Conservation (phyloP, 2,888 invertebrate genomes). For the Dichetophora obliterata region DNA sequence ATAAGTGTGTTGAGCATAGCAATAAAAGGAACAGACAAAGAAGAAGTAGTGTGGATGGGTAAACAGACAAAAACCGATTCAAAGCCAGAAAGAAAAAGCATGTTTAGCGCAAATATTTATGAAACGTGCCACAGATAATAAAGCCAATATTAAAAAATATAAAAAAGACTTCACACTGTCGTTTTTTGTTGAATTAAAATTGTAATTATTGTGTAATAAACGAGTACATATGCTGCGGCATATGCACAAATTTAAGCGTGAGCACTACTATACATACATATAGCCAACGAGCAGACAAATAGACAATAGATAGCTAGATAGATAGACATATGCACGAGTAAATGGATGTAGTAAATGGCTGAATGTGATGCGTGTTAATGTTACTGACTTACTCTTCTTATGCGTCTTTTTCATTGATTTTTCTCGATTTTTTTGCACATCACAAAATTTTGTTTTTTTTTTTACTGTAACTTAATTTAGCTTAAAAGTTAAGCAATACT, state of each 20-base stretch:
- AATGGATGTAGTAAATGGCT: background rate
- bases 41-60: background rate
- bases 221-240: background rate
- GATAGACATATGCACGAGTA: conserved; percentile 1
- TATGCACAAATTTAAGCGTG: background rate
- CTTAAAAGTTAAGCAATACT: background rate
- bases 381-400: conserved; percentile 23
- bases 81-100: conserved; percentile 8
- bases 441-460: background rate
- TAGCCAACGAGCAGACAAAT: background rate
- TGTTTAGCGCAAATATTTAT: conserved; percentile 50
- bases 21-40: background rate
- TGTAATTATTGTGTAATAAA: conserved; percentile 16
- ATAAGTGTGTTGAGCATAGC: background rate
- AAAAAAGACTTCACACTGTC: background rate
- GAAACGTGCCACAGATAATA: conserved; percentile 45
- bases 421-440: background rate
- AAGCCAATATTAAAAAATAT: background rate
- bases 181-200: background rate
- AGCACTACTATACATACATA: background rate
- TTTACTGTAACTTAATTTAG: background rate
- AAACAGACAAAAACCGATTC: background rate
- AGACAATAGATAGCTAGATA: background rate
- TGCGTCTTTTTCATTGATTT: conserved; percentile 28
- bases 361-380: background rate